phyloP scores from a whole-genome alignment of 1,140 invertebrate species.

The Eumaeus atala region DNA sequence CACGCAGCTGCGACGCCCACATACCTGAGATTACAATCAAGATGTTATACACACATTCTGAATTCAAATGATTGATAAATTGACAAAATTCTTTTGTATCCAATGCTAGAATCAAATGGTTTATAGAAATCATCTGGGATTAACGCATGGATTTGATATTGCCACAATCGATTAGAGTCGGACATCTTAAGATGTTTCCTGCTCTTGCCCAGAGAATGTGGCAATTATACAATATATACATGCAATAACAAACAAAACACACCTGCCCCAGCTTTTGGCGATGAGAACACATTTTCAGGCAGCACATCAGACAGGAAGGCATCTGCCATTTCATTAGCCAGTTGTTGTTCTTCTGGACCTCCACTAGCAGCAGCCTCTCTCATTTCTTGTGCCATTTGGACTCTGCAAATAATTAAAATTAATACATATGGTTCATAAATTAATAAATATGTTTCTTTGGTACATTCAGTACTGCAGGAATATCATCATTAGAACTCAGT shows the following conservation, averaged over 20 bases:
- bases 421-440: background rate
- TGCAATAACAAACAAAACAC: conserved; percentile 74
- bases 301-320: conserved; percentile 96
- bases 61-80: conserved; percentile 1
- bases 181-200: conserved; percentile 43
- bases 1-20: conserved; percentile 96
- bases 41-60: conserved; percentile 7
- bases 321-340: conserved; percentile 97
- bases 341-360: conserved; percentile 93
- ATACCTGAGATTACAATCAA: conserved; percentile 78
- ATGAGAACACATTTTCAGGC: conserved; percentile 94
- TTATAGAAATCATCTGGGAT: conserved; percentile 64
- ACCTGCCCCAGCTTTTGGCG: conserved; percentile 95
- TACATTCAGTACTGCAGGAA: conserved; percentile 55
- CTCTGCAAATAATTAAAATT: conserved; percentile 42
- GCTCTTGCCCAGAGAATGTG: conserved; percentile 71
- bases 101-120: conserved; percentile 68
- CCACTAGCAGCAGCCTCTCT: conserved; percentile 87
- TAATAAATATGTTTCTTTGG: background rate
- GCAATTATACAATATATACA: conserved; percentile 26
- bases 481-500: conserved; percentile 46
- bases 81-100: conserved; percentile 38
- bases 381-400: conserved; percentile 94
- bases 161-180: conserved; percentile 69
- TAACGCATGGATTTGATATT: conserved; percentile 63